These are phyloP conservation scores for Ageneiosus marmoratus DNA, from an alignment of 2,113 vertebrate genomes.

Conservation along the genomic window DNA sequence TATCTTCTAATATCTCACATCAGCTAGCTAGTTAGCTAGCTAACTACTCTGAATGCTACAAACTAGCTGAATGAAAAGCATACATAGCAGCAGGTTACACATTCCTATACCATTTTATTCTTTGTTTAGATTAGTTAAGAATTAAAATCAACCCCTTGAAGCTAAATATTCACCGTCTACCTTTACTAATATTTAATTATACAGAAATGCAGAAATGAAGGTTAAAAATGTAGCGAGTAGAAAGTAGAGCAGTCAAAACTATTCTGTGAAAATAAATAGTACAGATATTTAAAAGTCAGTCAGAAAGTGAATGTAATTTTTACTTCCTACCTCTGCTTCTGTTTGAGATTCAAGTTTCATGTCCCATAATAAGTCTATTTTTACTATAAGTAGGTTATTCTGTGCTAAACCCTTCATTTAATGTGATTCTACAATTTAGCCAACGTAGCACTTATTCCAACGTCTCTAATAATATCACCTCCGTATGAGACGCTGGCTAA, in stretches of 20 bases:
- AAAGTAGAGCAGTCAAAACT: not conserved
- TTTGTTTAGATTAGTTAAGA: not conserved
- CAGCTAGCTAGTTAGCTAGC: too few species aligned
- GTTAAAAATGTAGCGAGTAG: too few species aligned
- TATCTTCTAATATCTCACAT: not conserved
- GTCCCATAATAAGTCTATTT: too few species aligned
- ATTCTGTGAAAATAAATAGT: not conserved
- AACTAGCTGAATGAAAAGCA: not conserved
- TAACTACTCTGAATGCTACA: not conserved
- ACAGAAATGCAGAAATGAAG: too few species aligned
- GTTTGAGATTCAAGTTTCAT: not conserved
- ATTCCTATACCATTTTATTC: not conserved
- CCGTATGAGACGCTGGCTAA: not conserved
- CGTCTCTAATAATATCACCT: slow-evolving; percentile 3
- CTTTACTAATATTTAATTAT: not conserved
- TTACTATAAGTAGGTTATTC: not conserved
- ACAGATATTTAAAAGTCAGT: not conserved
- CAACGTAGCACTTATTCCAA: not conserved
- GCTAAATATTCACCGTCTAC: not conserved
- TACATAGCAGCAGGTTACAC: not conserved
- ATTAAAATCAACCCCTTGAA: not conserved
- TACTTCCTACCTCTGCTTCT: not conserved
- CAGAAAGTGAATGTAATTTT: not conserved
- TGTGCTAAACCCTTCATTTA: not conserved
- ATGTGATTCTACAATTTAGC: not conserved